Evolutionary conservation across 23 tunicate genomes (phyloP).

Genomic region (Diplosoma virens): DNA sequence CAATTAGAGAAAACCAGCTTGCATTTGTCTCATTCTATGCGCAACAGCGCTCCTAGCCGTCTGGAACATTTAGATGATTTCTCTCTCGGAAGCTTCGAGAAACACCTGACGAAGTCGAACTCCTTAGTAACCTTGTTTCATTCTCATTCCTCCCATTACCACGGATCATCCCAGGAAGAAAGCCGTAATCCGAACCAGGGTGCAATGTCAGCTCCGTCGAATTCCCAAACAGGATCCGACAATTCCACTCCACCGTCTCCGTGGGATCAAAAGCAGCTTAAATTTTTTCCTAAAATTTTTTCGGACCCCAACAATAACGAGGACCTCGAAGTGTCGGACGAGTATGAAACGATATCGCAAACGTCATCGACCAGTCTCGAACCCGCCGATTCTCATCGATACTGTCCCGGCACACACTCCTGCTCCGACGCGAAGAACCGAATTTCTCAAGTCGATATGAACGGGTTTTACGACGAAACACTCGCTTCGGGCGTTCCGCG

Average conservation of each 20-base stretch:
- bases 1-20: neutral
- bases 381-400: neutral
- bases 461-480: neutral
- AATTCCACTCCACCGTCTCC: neutral
- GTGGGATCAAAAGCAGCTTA: neutral
- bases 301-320: conserved; percentile 1
- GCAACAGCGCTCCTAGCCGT: conserved; percentile 55
- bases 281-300: neutral
- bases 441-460: too few relatives aligned
- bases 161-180: too few relatives aligned
- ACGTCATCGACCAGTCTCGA: conserved; percentile 14
- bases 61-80: conserved; percentile 23
- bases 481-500: neutral
- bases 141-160: neutral
- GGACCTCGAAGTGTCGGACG: neutral
- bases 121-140: conserved; percentile 25
- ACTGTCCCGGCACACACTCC: neutral
- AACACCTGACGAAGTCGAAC: neutral
- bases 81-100: neutral
- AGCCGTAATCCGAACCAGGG: neutral
- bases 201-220: neutral
- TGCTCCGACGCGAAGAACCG: too few relatives aligned
- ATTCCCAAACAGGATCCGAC: neutral
- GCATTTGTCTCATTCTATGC: neutral
- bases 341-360: conserved; percentile 13